These are phyloP conservation scores for Triops cancriformis DNA, from an alignment of 1,140 invertebrate genomes.

Conservation along the genomic window DNA sequence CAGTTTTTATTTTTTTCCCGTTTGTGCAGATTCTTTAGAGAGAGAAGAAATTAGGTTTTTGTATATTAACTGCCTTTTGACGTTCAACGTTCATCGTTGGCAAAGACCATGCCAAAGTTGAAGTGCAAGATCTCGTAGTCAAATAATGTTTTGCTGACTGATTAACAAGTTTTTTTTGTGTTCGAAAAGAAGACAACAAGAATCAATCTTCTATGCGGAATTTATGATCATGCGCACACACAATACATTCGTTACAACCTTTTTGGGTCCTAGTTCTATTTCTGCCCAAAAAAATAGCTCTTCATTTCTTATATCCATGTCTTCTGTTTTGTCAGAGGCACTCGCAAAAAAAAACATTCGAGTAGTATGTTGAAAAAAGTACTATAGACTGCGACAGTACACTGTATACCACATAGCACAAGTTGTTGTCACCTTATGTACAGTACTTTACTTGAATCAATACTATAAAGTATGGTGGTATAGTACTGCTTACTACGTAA, in stretches of 20 bases:
- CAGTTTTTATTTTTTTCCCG: neutral
- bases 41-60: neutral
- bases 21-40: neutral
- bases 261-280: neutral
- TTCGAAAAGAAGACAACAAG: neutral
- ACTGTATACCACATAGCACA: too few species aligned
- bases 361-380: too few species aligned
- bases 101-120: constrained; percentile 13
- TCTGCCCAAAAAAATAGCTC: neutral
- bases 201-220: constrained; percentile 3
- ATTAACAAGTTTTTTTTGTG: neutral
- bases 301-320: neutral
- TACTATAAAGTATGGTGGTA: too few species aligned
- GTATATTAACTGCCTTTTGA: constrained; percentile 6
- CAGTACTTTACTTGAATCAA: too few species aligned
- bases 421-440: too few species aligned
- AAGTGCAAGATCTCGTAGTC: constrained; percentile 13
- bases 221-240: neutral
- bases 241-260: constrained; percentile 13
- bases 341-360: too few species aligned
- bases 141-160: neutral
- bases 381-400: too few species aligned
- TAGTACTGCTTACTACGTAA: too few species aligned
- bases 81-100: constrained; percentile 12
- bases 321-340: too few species aligned